phyloP scores from a whole-genome alignment of 2,113 vertebrate genomes.

The Lophotis ruficrista region DNA sequence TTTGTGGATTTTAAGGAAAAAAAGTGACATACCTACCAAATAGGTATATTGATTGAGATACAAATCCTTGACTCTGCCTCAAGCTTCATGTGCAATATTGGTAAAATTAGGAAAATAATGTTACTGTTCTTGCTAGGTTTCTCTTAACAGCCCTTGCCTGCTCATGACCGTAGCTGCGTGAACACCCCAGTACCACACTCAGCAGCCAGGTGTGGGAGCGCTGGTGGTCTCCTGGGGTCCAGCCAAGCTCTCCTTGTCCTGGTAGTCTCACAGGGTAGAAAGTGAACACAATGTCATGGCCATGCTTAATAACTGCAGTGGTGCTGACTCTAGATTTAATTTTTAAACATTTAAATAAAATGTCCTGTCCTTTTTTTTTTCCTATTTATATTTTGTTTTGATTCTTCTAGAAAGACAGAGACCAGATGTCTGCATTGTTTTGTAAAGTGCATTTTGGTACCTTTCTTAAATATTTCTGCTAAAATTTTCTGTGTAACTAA shows the following conservation, averaged over 20 bases:
- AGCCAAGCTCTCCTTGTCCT: background rate
- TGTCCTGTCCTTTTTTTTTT: accelerated
- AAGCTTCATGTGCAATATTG: background rate
- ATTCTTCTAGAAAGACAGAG: background rate
- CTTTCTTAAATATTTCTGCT: background rate
- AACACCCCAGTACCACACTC: background rate
- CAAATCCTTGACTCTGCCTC: background rate
- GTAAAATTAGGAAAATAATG: background rate
- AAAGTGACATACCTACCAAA: no score
- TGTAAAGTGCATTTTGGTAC: background rate
- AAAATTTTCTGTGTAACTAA: background rate
- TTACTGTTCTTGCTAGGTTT: background rate
- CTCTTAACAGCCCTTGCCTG: background rate
- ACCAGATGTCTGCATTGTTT: background rate
- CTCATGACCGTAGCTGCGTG: background rate
- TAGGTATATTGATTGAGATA: background rate
- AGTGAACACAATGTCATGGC: background rate
- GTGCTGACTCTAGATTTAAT: background rate
- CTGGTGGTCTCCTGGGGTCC: background rate
- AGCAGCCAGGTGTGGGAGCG: accelerated
- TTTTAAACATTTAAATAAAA: background rate
- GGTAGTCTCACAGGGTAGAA: background rate
- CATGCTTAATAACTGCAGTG: background rate
- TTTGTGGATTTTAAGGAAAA: background rate
- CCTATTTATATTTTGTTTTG: background rate